Evolutionary conservation across 2,797 vertebrate species (phyloP).

Genomic region (Sparidentex hasta): DNA sequence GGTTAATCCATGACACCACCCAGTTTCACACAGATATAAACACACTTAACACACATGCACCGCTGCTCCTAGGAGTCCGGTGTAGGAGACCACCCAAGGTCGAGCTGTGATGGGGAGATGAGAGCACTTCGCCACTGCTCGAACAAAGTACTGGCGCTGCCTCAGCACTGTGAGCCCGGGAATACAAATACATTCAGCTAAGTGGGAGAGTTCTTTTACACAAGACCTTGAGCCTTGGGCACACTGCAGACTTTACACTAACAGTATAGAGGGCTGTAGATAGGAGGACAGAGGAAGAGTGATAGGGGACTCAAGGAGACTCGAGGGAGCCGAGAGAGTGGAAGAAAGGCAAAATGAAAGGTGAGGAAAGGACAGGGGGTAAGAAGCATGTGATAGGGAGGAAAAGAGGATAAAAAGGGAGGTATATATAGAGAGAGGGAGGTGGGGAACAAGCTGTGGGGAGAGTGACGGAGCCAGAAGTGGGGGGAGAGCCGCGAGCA

Average conservation of each 20-base stretch:
- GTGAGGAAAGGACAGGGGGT: slow-evolving; percentile 16
- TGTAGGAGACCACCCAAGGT: slow-evolving; percentile 63
- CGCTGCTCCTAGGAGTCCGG: slow-evolving; percentile 45
- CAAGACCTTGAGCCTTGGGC: slow-evolving; percentile 71
- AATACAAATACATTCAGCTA: slow-evolving; percentile 69
- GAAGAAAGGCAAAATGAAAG: slow-evolving; percentile 10
- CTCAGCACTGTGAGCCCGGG: slow-evolving; percentile 65
- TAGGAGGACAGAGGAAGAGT: slow-evolving; percentile 32
- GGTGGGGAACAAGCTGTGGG: slow-evolving; percentile 4
- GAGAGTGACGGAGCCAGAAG: slow-evolving; percentile 15
- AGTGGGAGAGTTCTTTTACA: slow-evolving; percentile 69
- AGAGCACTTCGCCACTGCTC: slow-evolving; percentile 64
- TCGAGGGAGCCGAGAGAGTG: slow-evolving; percentile 22
- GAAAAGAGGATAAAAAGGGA: slow-evolving; percentile 16
- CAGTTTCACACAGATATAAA: slow-evolving; percentile 21
- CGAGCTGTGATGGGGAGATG: slow-evolving; percentile 54
- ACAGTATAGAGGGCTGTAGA: slow-evolving; percentile 41
- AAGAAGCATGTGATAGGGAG: slow-evolving; percentile 12
- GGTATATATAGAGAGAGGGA: not conserved
- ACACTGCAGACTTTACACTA: slow-evolving; percentile 56
- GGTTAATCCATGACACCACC: slow-evolving; percentile 49
- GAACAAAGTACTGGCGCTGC: slow-evolving; percentile 54
- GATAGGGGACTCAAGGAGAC: slow-evolving; percentile 43
- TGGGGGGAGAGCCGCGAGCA: slow-evolving; percentile 20
- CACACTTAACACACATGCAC: slow-evolving; percentile 24